phyloP scores from a whole-genome alignment of 1,140 invertebrate genomes.

The Cecropterus lyciades region DNA sequence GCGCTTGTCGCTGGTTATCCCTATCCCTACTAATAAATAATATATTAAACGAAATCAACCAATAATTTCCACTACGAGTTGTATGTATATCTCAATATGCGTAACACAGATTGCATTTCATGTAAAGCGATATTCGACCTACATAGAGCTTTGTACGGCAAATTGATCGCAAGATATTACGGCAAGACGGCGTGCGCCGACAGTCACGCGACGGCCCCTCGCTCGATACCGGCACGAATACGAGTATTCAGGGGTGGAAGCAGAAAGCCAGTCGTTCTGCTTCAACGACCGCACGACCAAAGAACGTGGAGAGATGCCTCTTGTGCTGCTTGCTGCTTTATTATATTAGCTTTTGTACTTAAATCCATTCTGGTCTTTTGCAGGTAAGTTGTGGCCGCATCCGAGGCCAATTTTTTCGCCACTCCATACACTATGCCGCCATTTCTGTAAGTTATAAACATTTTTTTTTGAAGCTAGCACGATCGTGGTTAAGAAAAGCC shows the following conservation, averaged over 20 bases:
- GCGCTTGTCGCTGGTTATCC: too few species aligned
- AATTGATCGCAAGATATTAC: constrained; percentile 13
- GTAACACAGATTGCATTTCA: constrained; percentile 14
- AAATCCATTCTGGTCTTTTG: too few species aligned
- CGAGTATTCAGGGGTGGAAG: background rate
- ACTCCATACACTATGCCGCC: background rate
- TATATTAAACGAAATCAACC: background rate
- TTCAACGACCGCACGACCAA: too few species aligned
- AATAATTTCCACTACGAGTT: background rate
- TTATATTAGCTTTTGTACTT: too few species aligned
- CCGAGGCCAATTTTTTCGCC: background rate
- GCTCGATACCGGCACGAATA: constrained; percentile 16
- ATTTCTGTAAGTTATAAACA: background rate
- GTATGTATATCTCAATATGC: background rate
- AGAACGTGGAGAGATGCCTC: too few species aligned
- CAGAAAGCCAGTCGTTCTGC: background rate
- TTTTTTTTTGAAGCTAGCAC: too few species aligned
- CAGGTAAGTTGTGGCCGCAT: constrained; percentile 26
- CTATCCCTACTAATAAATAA: too few species aligned
- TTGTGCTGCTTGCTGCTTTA: too few species aligned
- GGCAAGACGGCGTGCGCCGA: background rate
- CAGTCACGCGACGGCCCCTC: constrained; percentile 22
- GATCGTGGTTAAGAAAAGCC: too few species aligned
- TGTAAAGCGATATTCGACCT: constrained; percentile 21
- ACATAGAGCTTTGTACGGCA: constrained; percentile 15